These are phyloP conservation scores for Cyanoderma ruficeps DNA, from an alignment of 2,113 vertebrate genomes.

Conservation along the genomic window DNA sequence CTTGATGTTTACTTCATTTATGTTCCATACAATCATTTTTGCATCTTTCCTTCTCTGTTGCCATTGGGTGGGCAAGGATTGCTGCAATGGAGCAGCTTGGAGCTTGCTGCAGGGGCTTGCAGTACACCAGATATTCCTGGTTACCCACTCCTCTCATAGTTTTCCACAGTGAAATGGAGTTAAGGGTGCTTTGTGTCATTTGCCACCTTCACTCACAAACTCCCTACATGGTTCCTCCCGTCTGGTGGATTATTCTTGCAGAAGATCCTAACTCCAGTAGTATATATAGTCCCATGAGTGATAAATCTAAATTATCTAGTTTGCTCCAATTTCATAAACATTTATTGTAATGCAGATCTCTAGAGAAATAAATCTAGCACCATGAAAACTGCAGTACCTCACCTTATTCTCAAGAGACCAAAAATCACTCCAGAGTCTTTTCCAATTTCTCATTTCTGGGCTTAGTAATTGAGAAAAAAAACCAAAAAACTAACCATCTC, in stretches of 20 bases:
- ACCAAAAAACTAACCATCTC: neutral
- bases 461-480: neutral
- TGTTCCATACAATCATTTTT: neutral
- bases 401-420: neutral
- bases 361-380: neutral
- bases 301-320: neutral
- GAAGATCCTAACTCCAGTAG: neutral
- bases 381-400: neutral
- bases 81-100: neutral
- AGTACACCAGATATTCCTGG: neutral
- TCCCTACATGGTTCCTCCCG: neutral
- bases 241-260: neutral
- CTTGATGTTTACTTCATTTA: neutral
- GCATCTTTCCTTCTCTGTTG: neutral
- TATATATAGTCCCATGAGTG: neutral
- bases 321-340: neutral
- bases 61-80: neutral
- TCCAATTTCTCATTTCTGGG: neutral
- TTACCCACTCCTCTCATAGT: neutral
- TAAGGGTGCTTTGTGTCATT: neutral
- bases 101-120: fast-evolving
- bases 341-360: neutral
- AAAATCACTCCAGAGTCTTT: neutral
- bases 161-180: neutral
- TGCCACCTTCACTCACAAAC: neutral